A percentile compares a stretch with the other conserved stretches of the same genome.
These are phyloP conservation scores for Drosophila sordidula DNA, from an alignment of 2,888 invertebrate genomes.

Conservation along the genomic window DNA sequence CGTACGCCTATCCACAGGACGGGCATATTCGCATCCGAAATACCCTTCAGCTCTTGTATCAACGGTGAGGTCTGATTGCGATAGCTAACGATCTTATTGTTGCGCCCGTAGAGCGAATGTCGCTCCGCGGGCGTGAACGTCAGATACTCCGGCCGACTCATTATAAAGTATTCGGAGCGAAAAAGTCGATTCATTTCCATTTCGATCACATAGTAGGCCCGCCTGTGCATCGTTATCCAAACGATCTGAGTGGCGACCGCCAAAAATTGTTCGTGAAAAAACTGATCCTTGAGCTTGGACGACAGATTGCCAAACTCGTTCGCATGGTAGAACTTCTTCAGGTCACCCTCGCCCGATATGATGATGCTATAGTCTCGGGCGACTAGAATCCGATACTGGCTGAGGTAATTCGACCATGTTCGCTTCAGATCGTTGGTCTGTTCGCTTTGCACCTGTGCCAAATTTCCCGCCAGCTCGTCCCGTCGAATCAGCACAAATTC, in stretches of 20 bases:
- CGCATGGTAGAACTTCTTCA: conserved; percentile 77
- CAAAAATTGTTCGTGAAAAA: conserved; percentile 80
- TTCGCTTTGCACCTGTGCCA: conserved; percentile 74
- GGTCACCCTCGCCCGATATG: conserved; percentile 69
- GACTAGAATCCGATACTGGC: conserved; percentile 80
- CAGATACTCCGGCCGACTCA: conserved; percentile 58
- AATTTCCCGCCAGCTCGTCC: conserved; percentile 75
- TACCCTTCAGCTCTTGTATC: conserved; percentile 75
- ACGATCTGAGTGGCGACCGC: conserved; percentile 79
- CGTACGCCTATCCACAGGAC: conserved; percentile 83
- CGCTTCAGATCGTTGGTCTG: conserved; percentile 78
- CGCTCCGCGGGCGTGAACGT: conserved; percentile 70
- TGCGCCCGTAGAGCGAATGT: conserved; percentile 76
- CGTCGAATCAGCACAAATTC: conserved; percentile 82
- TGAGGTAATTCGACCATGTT: conserved; percentile 75
- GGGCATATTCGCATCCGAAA: conserved; percentile 72
- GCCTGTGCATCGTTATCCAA: conserved; percentile 83
- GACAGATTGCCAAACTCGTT: conserved; percentile 73
- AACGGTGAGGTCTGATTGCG: conserved; percentile 81
- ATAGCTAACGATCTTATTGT: conserved; percentile 78
- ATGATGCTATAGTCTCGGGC: conserved; percentile 82
- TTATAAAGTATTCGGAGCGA: conserved; percentile 82
- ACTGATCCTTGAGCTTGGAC: conserved; percentile 68
- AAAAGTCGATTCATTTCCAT: conserved; percentile 83
- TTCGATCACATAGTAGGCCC: conserved; percentile 79